phyloP scores from a whole-genome alignment of 2,113 vertebrate genomes.

The Merops nubicus region DNA sequence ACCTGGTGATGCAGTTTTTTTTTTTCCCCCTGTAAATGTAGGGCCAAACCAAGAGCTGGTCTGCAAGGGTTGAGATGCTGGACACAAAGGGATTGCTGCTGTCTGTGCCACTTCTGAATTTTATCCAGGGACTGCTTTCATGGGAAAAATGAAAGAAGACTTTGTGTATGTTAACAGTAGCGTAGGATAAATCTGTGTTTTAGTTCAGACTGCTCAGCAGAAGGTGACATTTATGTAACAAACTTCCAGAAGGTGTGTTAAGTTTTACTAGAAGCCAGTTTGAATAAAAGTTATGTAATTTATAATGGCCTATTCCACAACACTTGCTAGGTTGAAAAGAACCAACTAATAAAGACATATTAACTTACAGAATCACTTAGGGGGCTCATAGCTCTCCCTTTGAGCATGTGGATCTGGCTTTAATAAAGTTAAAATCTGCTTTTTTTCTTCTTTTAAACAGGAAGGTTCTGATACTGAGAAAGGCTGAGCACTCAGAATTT shows the following conservation, averaged over 20 bases:
- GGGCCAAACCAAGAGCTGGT: neutral
- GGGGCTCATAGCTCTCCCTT: slow-evolving; percentile 22
- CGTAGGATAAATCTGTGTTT: neutral
- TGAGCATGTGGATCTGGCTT: slow-evolving; percentile 10
- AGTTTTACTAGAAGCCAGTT: slow-evolving; percentile 40
- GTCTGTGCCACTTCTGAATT: neutral
- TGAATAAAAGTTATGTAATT: slow-evolving; percentile 37
- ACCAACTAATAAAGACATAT: slow-evolving; percentile 18
- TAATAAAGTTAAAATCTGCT: slow-evolving; percentile 32
- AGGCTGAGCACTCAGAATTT: neutral
- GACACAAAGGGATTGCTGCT: neutral
- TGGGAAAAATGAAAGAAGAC: neutral
- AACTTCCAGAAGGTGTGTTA: neutral
- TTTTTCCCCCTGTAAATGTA: neutral
- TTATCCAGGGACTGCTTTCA: neutral
- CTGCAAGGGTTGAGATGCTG: neutral
- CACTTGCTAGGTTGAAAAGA: slow-evolving; percentile 32
- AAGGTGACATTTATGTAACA: slow-evolving; percentile 35
- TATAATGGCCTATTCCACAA: neutral
- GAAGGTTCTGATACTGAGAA: neutral
- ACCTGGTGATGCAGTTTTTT: neutral
- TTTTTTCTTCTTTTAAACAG: slow-evolving; percentile 28
- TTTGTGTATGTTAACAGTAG: neutral
- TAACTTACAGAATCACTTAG: slow-evolving; percentile 31
- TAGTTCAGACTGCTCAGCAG: neutral